These are phyloP conservation scores for Protonemura montana DNA, from an alignment of 2,888 invertebrate species.

Conservation along the genomic window DNA sequence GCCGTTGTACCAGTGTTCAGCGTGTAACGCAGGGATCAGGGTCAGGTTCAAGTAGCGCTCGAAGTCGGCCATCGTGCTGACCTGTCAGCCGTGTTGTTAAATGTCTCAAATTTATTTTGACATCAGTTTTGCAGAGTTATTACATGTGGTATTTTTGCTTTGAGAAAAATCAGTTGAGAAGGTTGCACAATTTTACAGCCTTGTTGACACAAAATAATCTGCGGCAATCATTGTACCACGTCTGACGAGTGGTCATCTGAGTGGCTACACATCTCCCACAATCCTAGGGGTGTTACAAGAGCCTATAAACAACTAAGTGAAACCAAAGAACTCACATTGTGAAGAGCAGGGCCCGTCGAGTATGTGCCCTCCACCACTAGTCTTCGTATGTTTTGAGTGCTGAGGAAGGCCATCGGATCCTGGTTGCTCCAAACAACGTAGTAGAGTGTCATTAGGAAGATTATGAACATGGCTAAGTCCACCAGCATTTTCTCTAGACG, in stretches of 20 bases:
- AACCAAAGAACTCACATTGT: not conserved
- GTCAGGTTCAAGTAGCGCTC: constrained; percentile 41
- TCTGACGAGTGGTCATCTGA: too few species aligned
- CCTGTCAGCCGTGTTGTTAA: too few species aligned
- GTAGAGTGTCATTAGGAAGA: constrained; percentile 42
- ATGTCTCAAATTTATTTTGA: too few species aligned
- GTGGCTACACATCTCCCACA: too few species aligned
- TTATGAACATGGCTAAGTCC: constrained; percentile 40
- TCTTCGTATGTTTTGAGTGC: constrained; percentile 27
- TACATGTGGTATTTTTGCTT: too few species aligned
- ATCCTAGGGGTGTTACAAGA: too few species aligned
- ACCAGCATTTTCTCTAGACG: not conserved
- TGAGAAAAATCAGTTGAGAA: too few species aligned
- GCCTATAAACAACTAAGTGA: too few species aligned
- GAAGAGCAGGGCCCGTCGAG: not conserved
- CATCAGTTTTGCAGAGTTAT: too few species aligned
- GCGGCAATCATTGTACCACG: too few species aligned
- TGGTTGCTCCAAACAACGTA: constrained; percentile 20
- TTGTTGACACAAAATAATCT: too few species aligned
- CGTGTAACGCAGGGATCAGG: constrained; percentile 45
- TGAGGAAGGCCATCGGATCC: constrained; percentile 42
- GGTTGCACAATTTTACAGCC: too few species aligned
- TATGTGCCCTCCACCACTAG: constrained; percentile 7
- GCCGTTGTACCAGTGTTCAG: constrained; percentile 32
- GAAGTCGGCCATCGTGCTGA: constrained; percentile 29